phyloP scores from a whole-genome alignment of 1,140 invertebrate species.

The Meloidogyne hapla region DNA sequence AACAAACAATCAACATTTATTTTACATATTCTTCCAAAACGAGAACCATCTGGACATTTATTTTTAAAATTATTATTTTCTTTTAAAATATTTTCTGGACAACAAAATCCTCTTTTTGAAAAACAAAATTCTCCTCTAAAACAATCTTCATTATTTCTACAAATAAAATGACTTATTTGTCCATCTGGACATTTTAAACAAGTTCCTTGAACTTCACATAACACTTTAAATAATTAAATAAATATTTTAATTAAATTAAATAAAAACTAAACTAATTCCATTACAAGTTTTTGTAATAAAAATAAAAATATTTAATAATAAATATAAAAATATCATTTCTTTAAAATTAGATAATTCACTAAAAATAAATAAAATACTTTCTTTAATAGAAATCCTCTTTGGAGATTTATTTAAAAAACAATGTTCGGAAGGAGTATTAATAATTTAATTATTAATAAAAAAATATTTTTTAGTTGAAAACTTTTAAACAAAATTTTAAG shows the following conservation, averaged over 20 bases:
- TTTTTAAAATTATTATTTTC: conserved; percentile 4
- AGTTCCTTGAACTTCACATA: conserved; percentile 43
- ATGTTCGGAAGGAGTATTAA: too few relatives aligned
- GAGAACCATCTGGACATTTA: conserved; percentile 34
- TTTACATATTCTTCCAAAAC: conserved; percentile 34
- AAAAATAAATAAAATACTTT: neutral
- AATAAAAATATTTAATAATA: neutral
- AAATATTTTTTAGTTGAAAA: neutral
- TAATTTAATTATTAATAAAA: too few relatives aligned
- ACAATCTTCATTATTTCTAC: conserved; percentile 34
- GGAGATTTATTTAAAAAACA: neutral
- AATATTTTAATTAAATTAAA: neutral
- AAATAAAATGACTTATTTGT: conserved; percentile 32
- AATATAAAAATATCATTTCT: neutral
- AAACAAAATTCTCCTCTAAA: conserved; percentile 34
- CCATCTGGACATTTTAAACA: conserved; percentile 30
- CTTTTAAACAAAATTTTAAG: neutral
- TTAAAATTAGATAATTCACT: too few relatives aligned
- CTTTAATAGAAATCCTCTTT: neutral
- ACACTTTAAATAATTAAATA: neutral
- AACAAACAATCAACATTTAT: conserved; percentile 37
- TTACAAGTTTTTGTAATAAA: neutral
- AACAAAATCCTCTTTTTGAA: conserved; percentile 28
- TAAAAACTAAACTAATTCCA: neutral
- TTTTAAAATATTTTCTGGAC: conserved; percentile 1